Percentiles rank a stretch among this genome's conserved stretches.
phyloP scores from a whole-genome alignment of 2,888 invertebrate species.

The Phymatocera aterrima region DNA sequence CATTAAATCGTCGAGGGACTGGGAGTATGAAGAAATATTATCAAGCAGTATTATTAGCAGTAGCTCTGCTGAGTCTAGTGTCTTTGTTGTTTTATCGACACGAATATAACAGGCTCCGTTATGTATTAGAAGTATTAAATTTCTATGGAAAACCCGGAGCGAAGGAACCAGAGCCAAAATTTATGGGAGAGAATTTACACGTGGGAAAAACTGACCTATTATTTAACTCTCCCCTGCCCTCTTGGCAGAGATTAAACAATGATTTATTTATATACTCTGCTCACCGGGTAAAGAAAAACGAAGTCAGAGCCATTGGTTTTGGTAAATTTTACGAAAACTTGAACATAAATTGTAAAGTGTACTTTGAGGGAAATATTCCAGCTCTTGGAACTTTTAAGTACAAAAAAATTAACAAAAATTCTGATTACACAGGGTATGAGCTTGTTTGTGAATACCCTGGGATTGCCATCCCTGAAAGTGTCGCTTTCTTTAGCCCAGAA shows the following conservation, averaged over 20 bases:
- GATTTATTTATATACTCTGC: conserved; percentile 83
- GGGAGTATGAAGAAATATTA: conserved; percentile 88
- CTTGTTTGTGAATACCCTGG: conserved; percentile 70
- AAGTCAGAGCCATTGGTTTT: conserved; percentile 80
- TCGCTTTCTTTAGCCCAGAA: conserved; percentile 62
- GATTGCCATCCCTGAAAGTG: conserved; percentile 64
- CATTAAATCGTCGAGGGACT: conserved; percentile 23
- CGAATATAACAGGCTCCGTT: conserved; percentile 89
- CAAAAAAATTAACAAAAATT: conserved; percentile 76
- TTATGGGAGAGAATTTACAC: conserved; percentile 59
- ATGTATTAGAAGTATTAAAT: conserved; percentile 90
- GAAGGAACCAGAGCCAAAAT: conserved; percentile 77
- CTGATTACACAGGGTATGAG: conserved; percentile 76
- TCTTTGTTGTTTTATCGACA: conserved; percentile 89
- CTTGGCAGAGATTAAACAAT: conserved; percentile 82
- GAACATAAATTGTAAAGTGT: conserved; percentile 82
- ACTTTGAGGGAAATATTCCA: conserved; percentile 80
- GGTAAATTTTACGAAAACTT: conserved; percentile 78
- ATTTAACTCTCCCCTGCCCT: conserved; percentile 79
- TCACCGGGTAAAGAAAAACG: conserved; percentile 78
- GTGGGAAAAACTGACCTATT: conserved; percentile 62
- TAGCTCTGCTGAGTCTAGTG: conserved; percentile 84
- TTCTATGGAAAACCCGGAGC: conserved; percentile 87
- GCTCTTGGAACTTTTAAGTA: conserved; percentile 80
- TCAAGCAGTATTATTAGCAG: conserved; percentile 84